A percentile compares a stretch with the other conserved stretches of the same genome.
Evolutionary conservation across 2,797 vertebrate species (phyloP).

Genomic region (Salmo trutta): DNA sequence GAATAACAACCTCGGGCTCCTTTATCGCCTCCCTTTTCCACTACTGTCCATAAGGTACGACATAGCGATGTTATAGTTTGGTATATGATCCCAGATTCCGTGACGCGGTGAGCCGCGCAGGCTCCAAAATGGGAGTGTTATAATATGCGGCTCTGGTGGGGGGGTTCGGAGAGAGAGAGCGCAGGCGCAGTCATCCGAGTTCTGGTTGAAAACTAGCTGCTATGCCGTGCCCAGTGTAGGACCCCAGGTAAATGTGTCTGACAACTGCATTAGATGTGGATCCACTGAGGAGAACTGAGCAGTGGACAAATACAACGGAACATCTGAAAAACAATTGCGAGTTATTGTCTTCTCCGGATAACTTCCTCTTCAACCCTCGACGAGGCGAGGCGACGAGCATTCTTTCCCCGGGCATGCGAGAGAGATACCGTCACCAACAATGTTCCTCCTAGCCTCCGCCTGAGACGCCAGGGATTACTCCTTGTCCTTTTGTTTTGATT

Average conservation of each 20-base stretch:
- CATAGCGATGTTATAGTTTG: constrained; percentile 25
- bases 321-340: constrained; percentile 52
- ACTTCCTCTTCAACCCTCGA: constrained; percentile 39
- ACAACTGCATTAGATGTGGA: constrained; percentile 56
- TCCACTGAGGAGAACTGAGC: constrained; percentile 58
- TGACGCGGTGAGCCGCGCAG: constrained; percentile 37
- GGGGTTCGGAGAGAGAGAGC: constrained; percentile 33
- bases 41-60: not conserved
- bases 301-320: constrained; percentile 59
- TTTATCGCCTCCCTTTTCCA: not conserved
- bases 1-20: not conserved
- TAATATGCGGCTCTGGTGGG: constrained; percentile 32
- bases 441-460: constrained; percentile 58
- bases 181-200: constrained; percentile 72
- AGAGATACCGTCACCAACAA: constrained; percentile 54
- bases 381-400: constrained; percentile 7
- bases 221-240: constrained; percentile 71
- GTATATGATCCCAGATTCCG: constrained; percentile 35
- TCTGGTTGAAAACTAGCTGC: constrained; percentile 79
- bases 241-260: constrained; percentile 68
- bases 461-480: constrained; percentile 66
- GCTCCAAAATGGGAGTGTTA: constrained; percentile 34
- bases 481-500: constrained; percentile 43
- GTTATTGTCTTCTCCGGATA: constrained; percentile 54
- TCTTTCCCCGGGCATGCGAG: constrained; percentile 36